Base-by-base conservation (phyloP, 2,797 vertebrate genomes). In the Hypotaenidia philippensis region DNA sequence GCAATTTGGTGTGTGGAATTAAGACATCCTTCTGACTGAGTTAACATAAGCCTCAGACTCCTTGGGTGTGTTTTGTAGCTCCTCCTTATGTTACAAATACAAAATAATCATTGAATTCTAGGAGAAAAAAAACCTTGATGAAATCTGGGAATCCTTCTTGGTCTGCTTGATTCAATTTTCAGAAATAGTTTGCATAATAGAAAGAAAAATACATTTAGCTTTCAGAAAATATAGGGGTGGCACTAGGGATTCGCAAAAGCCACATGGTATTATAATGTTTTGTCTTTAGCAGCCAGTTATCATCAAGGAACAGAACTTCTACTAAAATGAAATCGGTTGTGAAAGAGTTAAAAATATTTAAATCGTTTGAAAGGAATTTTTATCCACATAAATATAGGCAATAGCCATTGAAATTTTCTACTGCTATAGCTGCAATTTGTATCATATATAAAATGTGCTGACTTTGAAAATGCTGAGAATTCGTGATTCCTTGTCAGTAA, bases 261-360 rank as follows among this genome's bases (percentile, higher is more conserved):
- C 41, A 25, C 2, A 1, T 36, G 10, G 1, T 29, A 20, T 5
- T 29, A 11, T 11, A 29, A 1, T 15, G n/a, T 36, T 68, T 71
- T 75, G 31, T 38, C 10, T 57, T 71, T 20, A 29, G 5, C 15
- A 83, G 6, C 4, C 19, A 72, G 6, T 23, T 17, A n/a, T 32
- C 11, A n/a, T 38, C 29, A 70, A 77, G 25, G 6, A 8, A 22
- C 5, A 47, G 50, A 78, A 71, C 0, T 34, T 8, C 17, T 55
- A 7, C 44, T 49, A 45, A 74, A 49, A 77, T n/a, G 64, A 68
- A 75, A 71, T 9, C 22, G 4, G 1, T 22, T 72, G 29, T 14
- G 40, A 36, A 94, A 75, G 21, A 64, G 2, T 5, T 9, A 86
- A 74, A 88, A 34, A 49, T 1, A 6, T 64, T 26, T 10, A 80